Evolutionary conservation across 2,113 vertebrate species (phyloP).

Genomic region (Serilophus lunatus): DNA sequence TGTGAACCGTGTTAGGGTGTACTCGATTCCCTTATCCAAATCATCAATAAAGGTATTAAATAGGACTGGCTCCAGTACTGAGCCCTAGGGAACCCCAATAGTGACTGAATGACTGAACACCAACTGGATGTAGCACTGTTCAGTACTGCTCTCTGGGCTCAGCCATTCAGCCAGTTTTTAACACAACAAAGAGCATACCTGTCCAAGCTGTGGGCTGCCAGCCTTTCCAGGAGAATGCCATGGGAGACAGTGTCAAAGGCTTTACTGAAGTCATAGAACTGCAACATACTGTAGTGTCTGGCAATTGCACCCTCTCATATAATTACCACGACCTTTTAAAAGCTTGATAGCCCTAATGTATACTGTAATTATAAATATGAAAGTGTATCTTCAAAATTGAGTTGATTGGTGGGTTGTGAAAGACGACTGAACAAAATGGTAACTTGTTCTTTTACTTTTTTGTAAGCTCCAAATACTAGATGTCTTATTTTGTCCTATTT

Average conservation of each 20-base stretch:
- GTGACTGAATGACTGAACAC: accelerated
- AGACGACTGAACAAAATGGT: background rate
- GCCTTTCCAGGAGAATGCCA: background rate
- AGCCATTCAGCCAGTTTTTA: accelerated
- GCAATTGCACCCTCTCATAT: accelerated
- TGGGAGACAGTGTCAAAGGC: background rate
- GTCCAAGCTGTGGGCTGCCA: background rate
- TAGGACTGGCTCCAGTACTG: background rate
- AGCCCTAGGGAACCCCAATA: background rate
- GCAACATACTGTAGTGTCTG: background rate
- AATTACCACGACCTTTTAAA: background rate
- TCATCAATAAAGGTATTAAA: background rate
- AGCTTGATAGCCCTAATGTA: background rate
- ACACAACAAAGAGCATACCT: background rate
- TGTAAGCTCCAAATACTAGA: background rate
- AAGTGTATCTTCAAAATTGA: background rate
- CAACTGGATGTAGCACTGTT: background rate
- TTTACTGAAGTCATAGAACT: background rate
- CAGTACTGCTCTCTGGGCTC: background rate
- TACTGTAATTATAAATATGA: background rate
- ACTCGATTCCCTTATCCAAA: accelerated
- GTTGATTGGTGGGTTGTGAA: background rate
- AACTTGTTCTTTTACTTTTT: background rate
- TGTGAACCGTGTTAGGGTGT: no score
- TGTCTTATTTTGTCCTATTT: background rate